Conservation (phyloP, 2,797 vertebrate species). For the Thamnophis elegans region DNA sequence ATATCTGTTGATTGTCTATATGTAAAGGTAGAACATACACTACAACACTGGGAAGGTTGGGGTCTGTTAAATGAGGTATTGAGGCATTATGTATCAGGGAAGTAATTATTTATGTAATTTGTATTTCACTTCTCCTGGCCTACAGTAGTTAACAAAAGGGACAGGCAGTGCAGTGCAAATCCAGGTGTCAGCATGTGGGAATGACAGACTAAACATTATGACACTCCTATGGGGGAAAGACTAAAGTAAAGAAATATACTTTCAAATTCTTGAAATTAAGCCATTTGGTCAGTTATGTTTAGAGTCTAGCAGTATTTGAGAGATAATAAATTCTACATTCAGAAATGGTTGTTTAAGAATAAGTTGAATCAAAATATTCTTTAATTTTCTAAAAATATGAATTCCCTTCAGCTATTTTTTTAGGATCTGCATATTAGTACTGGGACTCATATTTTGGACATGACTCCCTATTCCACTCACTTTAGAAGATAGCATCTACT, state of each 20-base stretch:
- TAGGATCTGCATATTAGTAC: not conserved
- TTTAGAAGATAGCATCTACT: not conserved
- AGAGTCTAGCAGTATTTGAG: constrained; percentile 12
- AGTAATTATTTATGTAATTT: constrained; percentile 17
- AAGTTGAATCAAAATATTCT: not conserved
- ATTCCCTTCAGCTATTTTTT: not conserved
- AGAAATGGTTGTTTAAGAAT: not conserved
- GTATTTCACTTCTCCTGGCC: not conserved
- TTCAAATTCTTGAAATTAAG: not conserved
- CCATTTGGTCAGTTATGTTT: constrained; percentile 17
- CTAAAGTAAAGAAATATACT: not conserved
- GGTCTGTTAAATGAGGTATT: not conserved
- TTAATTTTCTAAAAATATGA: not conserved
- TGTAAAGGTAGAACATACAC: constrained; percentile 53
- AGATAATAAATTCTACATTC: not conserved
- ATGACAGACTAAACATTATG: not conserved
- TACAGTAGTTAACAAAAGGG: not conserved
- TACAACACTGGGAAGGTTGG: constrained; percentile 24
- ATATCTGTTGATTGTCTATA: constrained; percentile 37
- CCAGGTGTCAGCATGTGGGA: not conserved
- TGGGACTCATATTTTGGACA: not conserved
- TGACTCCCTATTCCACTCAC: not conserved
- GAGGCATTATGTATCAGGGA: not conserved
- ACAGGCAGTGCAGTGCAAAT: not conserved
- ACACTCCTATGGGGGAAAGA: constrained; percentile 33